Conservation (phyloP, 2,797 vertebrate species). For the Parauchenoglanis punctatus region DNA sequence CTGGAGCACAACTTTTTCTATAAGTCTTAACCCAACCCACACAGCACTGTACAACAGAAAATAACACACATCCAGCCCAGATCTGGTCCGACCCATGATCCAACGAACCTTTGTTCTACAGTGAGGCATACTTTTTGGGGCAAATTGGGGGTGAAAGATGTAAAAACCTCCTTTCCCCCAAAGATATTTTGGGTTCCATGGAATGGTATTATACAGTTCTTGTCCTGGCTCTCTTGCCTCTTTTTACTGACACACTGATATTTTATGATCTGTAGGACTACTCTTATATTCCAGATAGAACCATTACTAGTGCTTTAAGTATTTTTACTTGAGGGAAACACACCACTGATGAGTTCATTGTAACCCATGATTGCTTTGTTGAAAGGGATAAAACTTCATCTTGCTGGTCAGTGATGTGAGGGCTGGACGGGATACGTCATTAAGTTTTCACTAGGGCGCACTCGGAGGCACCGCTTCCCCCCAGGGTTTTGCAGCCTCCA, state of each 20-base stretch:
- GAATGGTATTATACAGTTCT: background rate
- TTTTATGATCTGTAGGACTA: background rate
- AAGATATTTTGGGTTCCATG: background rate
- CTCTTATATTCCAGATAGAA: background rate
- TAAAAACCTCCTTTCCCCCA: background rate
- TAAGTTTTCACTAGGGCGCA: slow-evolving; percentile 70
- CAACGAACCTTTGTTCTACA: background rate
- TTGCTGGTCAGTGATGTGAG: slow-evolving; percentile 59
- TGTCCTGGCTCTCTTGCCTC: background rate
- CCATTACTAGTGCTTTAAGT: background rate
- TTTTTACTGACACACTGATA: background rate
- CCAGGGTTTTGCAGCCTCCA: slow-evolving; percentile 54
- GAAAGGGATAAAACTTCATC: slow-evolving; percentile 35
- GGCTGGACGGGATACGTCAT: slow-evolving; percentile 68
- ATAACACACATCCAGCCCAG: background rate
- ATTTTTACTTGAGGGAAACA: background rate
- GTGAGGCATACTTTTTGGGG: background rate
- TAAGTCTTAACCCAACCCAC: background rate
- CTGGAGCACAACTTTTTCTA: background rate
- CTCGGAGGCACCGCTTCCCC: slow-evolving; percentile 48
- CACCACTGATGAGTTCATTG: slow-evolving; percentile 40
- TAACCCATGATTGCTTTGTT: slow-evolving; percentile 44
- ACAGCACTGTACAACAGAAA: background rate
- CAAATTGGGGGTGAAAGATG: background rate
- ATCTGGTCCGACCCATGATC: background rate